These are phyloP conservation scores for Caenorhabditis angaria DNA, from an alignment of 2,888 invertebrate genomes.

Conservation along the genomic window DNA sequence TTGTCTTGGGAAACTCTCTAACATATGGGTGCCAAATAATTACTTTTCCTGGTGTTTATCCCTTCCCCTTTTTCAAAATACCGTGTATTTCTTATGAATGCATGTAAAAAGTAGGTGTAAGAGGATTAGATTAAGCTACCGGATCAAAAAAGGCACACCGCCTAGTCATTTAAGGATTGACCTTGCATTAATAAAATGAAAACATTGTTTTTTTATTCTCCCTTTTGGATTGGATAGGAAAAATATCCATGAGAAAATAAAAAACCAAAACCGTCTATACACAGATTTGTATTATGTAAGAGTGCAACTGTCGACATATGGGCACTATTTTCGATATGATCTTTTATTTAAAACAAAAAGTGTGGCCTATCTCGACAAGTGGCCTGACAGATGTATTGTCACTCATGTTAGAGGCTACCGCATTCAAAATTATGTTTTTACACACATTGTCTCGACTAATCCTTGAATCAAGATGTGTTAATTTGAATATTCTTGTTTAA, in stretches of 20 bases:
- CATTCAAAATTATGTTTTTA: constrained; percentile 12
- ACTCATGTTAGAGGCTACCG: constrained; percentile 44
- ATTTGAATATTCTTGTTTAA: constrained; percentile 32
- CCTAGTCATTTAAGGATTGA: constrained; percentile 43
- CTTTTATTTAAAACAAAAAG: constrained; percentile 28
- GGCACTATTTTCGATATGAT: constrained; percentile 24
- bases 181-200: constrained; percentile 10
- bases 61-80: not conserved
- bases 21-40: not conserved
- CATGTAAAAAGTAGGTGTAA: constrained; percentile 1
- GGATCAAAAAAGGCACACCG: constrained; percentile 29
- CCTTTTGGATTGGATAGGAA: not conserved
- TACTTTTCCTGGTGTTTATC: not conserved
- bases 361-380: constrained; percentile 38
- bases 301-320: constrained; percentile 34
- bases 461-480: not conserved
- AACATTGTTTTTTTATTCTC: not conserved
- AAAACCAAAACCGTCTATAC: constrained; percentile 12
- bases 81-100: not conserved
- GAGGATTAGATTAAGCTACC: constrained; percentile 30
- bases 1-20: not conserved
- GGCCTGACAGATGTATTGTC: constrained; percentile 47
- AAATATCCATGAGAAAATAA: not conserved
- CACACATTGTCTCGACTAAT: constrained; percentile 4
- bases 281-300: constrained; percentile 38